phyloP scores from a whole-genome alignment of 2,888 invertebrate genomes.

The Nebria brevicollis region DNA sequence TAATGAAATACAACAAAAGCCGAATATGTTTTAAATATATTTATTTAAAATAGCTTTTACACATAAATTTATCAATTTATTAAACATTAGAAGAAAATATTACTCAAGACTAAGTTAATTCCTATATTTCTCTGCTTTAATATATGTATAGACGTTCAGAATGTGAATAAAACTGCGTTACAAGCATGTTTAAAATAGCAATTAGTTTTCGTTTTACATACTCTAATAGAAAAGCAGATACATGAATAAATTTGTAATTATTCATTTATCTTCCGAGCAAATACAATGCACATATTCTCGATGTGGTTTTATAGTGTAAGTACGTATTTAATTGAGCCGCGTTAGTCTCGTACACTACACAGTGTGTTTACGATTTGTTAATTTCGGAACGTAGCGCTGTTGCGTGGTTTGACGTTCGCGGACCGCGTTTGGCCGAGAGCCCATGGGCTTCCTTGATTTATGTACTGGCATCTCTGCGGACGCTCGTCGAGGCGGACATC shows the following conservation, averaged over 20 bases:
- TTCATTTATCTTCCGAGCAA: neutral
- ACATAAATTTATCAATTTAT: no score
- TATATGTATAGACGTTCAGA: no score
- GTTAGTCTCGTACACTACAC: neutral
- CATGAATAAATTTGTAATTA: neutral
- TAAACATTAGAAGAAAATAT: no score
- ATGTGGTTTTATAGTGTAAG: neutral
- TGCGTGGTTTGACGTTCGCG: constrained; percentile 24
- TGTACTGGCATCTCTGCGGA: constrained; percentile 32
- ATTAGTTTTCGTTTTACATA: neutral
- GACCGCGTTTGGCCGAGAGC: constrained; percentile 30
- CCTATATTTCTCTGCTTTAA: no score
- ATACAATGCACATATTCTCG: neutral
- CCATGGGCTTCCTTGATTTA: constrained; percentile 38
- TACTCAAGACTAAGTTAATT: no score
- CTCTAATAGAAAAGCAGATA: neutral
- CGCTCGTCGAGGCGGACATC: constrained; percentile 23
- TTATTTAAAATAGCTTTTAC: no score
- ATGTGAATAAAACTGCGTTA: neutral
- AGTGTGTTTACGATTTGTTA: constrained; percentile 39
- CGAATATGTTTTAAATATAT: no score
- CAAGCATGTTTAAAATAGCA: neutral
- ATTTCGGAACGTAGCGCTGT: constrained; percentile 31
- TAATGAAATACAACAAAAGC: no score
- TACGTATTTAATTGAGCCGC: constrained; percentile 31